phyloP scores from a whole-genome alignment of 30 jellyfish, hydroid and myxozoan species.

The Rhopilema esculentum region DNA sequence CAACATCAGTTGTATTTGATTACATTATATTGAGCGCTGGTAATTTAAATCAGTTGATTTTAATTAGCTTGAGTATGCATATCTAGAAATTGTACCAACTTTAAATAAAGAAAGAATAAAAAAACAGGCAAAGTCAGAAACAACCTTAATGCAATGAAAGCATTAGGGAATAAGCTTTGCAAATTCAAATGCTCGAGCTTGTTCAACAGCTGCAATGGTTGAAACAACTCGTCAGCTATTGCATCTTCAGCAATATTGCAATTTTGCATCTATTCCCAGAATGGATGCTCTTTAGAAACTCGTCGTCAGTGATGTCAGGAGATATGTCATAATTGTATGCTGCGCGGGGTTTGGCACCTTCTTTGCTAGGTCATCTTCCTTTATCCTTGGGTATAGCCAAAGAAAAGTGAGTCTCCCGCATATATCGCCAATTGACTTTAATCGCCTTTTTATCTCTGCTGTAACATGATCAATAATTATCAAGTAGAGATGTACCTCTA shows the following conservation, averaged over 20 bases:
- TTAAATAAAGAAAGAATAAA: no score
- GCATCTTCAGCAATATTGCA: conserved; percentile 4
- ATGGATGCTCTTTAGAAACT: conserved; percentile 25
- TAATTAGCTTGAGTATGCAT: no score
- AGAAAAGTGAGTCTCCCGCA: not conserved
- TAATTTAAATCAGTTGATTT: no score
- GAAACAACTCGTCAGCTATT: conserved; percentile 14
- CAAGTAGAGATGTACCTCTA: not conserved
- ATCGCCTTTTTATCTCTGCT: not conserved
- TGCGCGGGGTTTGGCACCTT: not conserved
- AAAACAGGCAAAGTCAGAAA: no score
- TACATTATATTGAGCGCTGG: no score
- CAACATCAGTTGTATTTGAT: no score
- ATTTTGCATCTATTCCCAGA: no score
- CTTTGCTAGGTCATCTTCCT: conserved; percentile 3
- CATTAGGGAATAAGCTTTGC: conserved; percentile 19
- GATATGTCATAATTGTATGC: not conserved
- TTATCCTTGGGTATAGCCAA: conserved; percentile 1
- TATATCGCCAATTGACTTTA: not conserved
- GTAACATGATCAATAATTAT: not conserved
- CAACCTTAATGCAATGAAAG: conserved; percentile 28
- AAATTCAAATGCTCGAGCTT: conserved; percentile 7
- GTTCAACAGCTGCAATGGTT: conserved; percentile 35
- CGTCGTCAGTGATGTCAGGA: not conserved
- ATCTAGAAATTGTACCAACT: no score